Evolutionary conservation across 2,797 vertebrate genomes (phyloP), one percentile per base, ranked within the genome.

Genomic region (Lithobates sylvaticus): DNA sequence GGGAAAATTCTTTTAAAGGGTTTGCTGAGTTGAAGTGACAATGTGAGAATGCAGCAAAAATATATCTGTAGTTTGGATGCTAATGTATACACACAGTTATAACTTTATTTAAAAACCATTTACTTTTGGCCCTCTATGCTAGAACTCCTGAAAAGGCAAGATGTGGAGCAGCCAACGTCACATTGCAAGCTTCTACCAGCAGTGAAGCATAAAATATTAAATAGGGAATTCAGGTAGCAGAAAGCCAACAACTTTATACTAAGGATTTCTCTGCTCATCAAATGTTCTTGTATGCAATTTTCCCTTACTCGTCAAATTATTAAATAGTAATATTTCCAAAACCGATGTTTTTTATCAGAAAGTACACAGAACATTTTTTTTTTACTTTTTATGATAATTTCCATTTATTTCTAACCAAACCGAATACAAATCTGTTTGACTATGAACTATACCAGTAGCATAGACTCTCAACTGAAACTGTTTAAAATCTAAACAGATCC

Each of bases 141-240:
- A 58, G 39, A 71, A 58, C 71, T 36, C 68, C 29, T 78, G 10
- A 32, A 26, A 61, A n/a, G 8, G 50, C 21, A 72, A 84, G 12
- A 58, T 16, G 47, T 23, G 10, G 13, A 84, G 27, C 47, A 84
- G 75, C 44, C 70, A 84, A 73, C 72, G 47, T 73, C 34, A 70
- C 67, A 50, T 58, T 16, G 42, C 29, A 84, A 61, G 67, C 42
- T 29, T 27, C 75, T 70, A 21, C 29, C n/a, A 64, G 74, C 83
- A 58, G 16, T 84, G 47, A 76, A 77, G 83, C 74, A 84, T 64
- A 70, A 64, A 72, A 32, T 10, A 23, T 54, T 58, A 84, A 78
- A 47, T 78, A 27, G 68, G 68, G 54, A 39, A 84, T 69, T 36
- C 3, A 21, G 34, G 69, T 69, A 67, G 0, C 32, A 21, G 34